Evolutionary conservation across 2,888 invertebrate genomes (phyloP), one percentile per base, ranked within the genome.

Genomic region (Macrosiphum euphorbiae): DNA sequence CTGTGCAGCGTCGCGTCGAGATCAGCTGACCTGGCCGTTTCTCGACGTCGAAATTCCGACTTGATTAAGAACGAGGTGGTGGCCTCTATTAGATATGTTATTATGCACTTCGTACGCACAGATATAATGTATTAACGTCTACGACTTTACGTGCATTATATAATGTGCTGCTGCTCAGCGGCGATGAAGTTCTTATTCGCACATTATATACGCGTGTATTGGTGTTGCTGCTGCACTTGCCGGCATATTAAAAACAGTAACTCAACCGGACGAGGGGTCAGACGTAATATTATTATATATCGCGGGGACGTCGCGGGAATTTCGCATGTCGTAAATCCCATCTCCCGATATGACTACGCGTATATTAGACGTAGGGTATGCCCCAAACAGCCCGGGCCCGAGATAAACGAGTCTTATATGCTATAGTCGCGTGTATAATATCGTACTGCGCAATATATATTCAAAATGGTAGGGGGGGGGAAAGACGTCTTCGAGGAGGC

Each of bases 191-290:
- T 86, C 58, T 58, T 26, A 13, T 4, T 50, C n/a, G 50, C 16
- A 28, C 16, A 52, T 28, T 52, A 52, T 52, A n/a, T 16, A 35
- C 47, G 78, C 47, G 50, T 5, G 84, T 67, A 78, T 24, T 52
- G 52, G 13, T 26, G 50, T 13, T 13, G 52, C 52, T 16, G 52
- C 52, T 52, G 52, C 84, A 86, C 28, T 86, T n/a, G 26, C 86
- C 47, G 13, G 16, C 86, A 67, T 93, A 93, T 94, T 94, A 94
- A 94, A 94, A 94, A 84, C 93, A n/a, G 90, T 94, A 94, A 94
- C 78, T 94, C 93, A 90, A 85, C 78, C 44, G 58, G 47, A 78
- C 55, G 67, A 84, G 92, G 90, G 93, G 93, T 93, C 93, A 50
- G 85, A 67, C 41, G 20, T 78, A 78, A 35, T 78, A 78, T 78